A percentile compares a stretch with the other conserved stretches of the same genome.
Conservation (phyloP, 2,797 vertebrate species). For the Paramormyrops hopkinsi region DNA sequence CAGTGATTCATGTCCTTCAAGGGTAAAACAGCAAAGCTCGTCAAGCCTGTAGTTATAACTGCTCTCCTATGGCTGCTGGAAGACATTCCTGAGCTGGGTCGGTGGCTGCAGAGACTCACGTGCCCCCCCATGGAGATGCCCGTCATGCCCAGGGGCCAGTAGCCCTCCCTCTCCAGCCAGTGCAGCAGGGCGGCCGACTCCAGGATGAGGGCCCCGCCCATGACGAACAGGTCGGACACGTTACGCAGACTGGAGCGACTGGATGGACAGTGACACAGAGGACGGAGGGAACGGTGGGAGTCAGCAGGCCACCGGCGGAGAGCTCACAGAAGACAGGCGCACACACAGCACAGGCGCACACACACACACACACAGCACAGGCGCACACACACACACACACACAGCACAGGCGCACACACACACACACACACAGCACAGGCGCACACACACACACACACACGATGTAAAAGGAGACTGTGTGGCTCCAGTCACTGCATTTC, state of each 20-base stretch:
- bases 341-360: neutral
- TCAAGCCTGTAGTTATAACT: neutral
- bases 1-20: neutral
- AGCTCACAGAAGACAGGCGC: neutral
- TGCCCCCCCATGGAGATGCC: conserved; percentile 99
- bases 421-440: too few species aligned
- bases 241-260: conserved; percentile 93
- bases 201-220: conserved; percentile 91
- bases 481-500: neutral
- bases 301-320: neutral
- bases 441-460: neutral
- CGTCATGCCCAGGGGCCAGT: conserved; percentile 91
- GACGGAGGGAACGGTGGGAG: neutral
- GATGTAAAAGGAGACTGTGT: neutral
- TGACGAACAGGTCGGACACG: conserved; percentile 96
- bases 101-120: conserved; percentile 62
- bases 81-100: neutral
- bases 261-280: conserved; percentile 30
- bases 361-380: too few species aligned
- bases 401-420: too few species aligned
- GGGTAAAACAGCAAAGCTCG: neutral
- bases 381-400: too few species aligned
- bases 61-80: neutral
- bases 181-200: conserved; percentile 86
- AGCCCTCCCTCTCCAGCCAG: conserved; percentile 92